phyloP scores from a whole-genome alignment of 2,888 invertebrate genomes.

The Himalopsyche kuldschensis region DNA sequence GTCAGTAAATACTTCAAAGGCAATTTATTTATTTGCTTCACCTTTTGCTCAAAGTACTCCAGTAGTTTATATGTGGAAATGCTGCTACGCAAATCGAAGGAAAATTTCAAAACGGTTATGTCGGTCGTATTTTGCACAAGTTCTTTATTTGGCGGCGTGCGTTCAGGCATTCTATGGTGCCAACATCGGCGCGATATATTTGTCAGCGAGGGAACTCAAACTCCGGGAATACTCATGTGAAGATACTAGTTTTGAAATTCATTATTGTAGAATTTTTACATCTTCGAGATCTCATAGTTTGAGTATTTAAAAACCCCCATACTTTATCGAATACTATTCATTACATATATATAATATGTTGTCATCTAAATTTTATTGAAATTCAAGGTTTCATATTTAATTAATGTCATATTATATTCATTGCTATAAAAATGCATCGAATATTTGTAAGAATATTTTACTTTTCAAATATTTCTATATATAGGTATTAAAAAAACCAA shows the following conservation, averaged over 20 bases:
- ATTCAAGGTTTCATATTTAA: no score
- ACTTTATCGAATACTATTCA: background rate
- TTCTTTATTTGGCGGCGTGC: constrained; percentile 11
- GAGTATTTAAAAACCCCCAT: background rate
- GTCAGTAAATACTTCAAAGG: background rate
- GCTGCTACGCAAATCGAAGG: background rate
- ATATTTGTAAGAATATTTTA: no score
- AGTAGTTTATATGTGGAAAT: constrained; percentile 3
- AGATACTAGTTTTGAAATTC: background rate
- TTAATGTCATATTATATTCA: no score
- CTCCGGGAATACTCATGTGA: background rate
- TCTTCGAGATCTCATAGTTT: background rate
- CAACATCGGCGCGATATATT: constrained; percentile 1
- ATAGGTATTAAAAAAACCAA: no score
- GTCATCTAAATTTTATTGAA: no score
- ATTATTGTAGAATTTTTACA: constrained; percentile 19
- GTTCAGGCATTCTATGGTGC: constrained; percentile 6
- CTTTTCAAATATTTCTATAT: no score
- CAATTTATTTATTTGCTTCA: constrained; percentile 14
- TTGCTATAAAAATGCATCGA: no score
- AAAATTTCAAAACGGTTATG: constrained; percentile 16
- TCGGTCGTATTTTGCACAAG: constrained; percentile 18
- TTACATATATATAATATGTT: background rate
- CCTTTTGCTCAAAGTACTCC: background rate
- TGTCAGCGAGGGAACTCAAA: background rate